Percentiles rank a stretch among this genome's conserved stretches.
These are phyloP conservation scores for Elephas maximus DNA, from an alignment of 2,113 vertebrate genomes.

Conservation along the genomic window DNA sequence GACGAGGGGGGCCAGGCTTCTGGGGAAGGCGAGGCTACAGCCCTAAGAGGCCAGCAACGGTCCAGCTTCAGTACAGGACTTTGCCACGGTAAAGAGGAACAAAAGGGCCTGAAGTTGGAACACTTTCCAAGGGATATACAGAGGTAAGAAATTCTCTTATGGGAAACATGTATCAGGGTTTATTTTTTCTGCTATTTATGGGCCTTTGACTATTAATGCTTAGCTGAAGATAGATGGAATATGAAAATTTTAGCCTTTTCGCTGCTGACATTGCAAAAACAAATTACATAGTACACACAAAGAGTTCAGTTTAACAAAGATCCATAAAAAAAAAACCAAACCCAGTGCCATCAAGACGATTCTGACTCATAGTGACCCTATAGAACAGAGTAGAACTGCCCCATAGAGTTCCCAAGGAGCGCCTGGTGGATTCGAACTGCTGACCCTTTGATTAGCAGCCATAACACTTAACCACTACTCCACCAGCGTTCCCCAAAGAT, in stretches of 20 bases:
- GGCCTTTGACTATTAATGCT: background rate
- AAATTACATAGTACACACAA: background rate
- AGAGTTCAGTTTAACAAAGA: background rate
- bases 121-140: background rate
- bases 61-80: background rate
- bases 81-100: background rate
- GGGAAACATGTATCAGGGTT: background rate
- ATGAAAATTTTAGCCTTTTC: background rate
- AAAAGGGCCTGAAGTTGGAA: rapidly evolving
- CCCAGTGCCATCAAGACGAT: too few relatives aligned
- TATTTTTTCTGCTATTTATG: background rate
- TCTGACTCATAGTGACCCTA: too few relatives aligned
- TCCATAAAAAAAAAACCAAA: background rate
- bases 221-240: background rate
- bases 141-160: slow-evolving; percentile 58
- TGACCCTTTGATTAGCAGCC: too few relatives aligned
- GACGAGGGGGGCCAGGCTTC: background rate
- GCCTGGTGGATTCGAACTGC: too few relatives aligned
- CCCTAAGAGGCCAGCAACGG: background rate
- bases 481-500: background rate
- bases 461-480: too few relatives aligned
- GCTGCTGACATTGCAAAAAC: background rate
- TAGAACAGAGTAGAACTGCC: too few relatives aligned
- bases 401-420: too few relatives aligned
- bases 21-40: background rate